Evolutionary conservation across 92 coral and sea anemone species (phyloP), one percentile per base, ranked within the genome.

Genomic region (Scolanthus callimorphus): DNA sequence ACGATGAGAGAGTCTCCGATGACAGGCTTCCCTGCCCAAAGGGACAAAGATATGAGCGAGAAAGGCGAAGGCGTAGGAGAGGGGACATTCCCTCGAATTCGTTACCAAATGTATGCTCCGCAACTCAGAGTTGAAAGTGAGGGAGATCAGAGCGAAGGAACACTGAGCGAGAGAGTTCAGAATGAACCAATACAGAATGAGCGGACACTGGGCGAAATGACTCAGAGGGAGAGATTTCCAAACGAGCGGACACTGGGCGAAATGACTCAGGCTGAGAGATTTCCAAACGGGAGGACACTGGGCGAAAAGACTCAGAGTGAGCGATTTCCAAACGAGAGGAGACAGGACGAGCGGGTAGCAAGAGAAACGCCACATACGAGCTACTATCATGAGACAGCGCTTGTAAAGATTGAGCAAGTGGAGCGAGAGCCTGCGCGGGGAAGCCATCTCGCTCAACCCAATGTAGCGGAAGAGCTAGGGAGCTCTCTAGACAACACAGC

Each of bases 401-500:
- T 68, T 20, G 75, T 68, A 13, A 68, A 68, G 57, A 68, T 68
- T 23, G 75, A 68, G 48, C 25, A 60, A 45, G 49, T 68, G 15
- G 75, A 68, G 57, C 29, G 58, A 2, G 63, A 57, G 10, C 75
- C 65, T 11, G 11, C 23, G 23, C 24, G 11, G 55, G 43, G 24
- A 11, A 2, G 20, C 41, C 44, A 39, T 39, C 8, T 3, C 8
- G 21, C 2, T 23, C n/a, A n/a, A 51, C 13, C 11, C 1, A 15
- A 20, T 30, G n/a, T 51, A 26, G n/a, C 34, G 37, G 34, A 24
- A 19, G 57, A 51, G 19, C 3, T 29, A 56, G 17, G 62, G 31
- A 57, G 27, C 44, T 6, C 2, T 6, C 11, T 2, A 20, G 25
- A 59, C 27, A 3, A 27, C 28, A 27, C 29, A 24, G 20, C 20